Conservation (phyloP, 2,113 vertebrate genomes). For the Colius striatus region DNA sequence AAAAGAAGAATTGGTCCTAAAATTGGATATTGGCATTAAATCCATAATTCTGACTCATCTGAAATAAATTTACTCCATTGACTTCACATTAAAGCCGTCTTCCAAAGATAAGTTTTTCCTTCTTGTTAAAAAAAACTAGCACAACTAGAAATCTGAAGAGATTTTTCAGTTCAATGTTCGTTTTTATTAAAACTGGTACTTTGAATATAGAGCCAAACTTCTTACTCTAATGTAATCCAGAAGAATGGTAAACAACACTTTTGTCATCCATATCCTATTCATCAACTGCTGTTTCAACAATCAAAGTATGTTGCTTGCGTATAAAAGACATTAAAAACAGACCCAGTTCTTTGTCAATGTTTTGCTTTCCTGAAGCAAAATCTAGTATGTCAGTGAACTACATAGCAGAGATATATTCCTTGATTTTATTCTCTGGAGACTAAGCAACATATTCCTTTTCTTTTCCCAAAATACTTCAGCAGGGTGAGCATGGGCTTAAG, state of each 20-base stretch:
- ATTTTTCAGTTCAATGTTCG: background rate
- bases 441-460: background rate
- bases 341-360: background rate
- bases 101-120: background rate
- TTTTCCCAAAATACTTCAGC: constrained; percentile 6
- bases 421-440: constrained; percentile 40
- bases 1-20: background rate
- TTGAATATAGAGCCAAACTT: background rate
- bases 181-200: background rate
- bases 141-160: background rate
- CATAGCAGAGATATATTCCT: background rate
- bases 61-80: background rate
- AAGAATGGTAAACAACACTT: background rate
- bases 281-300: background rate
- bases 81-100: background rate
- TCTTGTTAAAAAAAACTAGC: background rate
- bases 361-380: constrained; percentile 3
- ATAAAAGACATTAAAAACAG: background rate
- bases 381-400: constrained; percentile 1
- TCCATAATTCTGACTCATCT: background rate
- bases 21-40: background rate
- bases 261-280: background rate
- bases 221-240: background rate
- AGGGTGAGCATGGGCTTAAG: constrained; percentile 2
- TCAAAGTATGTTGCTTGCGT: background rate